phyloP scores from a whole-genome alignment of 2,888 invertebrate genomes.

The Dione juno region DNA sequence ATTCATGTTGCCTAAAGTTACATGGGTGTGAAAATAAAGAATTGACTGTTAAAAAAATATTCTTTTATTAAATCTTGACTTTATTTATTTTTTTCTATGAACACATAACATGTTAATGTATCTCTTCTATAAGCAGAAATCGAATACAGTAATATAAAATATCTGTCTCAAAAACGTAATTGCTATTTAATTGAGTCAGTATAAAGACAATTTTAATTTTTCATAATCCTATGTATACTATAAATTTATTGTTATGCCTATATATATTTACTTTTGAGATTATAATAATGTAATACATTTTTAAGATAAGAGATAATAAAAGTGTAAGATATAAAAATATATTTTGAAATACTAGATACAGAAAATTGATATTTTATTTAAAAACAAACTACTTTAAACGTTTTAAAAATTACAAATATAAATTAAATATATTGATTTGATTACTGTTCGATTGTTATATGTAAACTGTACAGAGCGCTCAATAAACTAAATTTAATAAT shows the following conservation, averaged over 20 bases:
- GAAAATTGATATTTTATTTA: background rate
- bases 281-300: background rate
- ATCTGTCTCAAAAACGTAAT: no score
- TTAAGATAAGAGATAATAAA: conserved; percentile 12
- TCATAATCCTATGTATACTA: no score
- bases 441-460: conserved; percentile 20
- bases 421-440: conserved; percentile 16
- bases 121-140: no score
- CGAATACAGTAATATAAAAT: no score
- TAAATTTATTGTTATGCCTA: background rate
- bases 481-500: conserved; percentile 20
- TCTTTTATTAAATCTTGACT: background rate
- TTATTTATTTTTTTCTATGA: background rate
- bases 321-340: conserved; percentile 6
- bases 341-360: conserved; percentile 3
- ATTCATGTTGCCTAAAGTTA: background rate
- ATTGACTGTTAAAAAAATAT: background rate
- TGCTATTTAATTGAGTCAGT: no score
- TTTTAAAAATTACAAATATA: conserved; percentile 8
- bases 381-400: conserved; percentile 9
- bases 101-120: no score
- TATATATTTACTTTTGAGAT: background rate
- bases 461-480: conserved; percentile 25
- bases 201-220: no score
- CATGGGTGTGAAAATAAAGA: background rate